Evolutionary conservation across 2,797 vertebrate species (phyloP).

Genomic region (Chaetophractus vellerosus): DNA sequence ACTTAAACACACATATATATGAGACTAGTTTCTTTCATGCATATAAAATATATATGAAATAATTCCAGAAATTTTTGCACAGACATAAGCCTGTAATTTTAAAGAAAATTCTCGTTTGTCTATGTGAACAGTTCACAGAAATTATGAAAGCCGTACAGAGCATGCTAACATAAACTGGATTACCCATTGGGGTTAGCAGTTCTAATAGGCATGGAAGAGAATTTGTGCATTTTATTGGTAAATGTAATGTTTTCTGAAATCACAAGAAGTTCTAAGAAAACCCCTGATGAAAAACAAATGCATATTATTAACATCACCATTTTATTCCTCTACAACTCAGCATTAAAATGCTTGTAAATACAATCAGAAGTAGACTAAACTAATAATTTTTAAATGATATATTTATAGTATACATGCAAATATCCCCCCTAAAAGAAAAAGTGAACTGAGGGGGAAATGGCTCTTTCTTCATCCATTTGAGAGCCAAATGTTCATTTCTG

Average conservation of each 20-base stretch:
- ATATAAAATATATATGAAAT: background rate
- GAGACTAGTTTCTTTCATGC: background rate
- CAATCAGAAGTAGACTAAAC: slow-evolving; percentile 20
- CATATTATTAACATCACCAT: slow-evolving; percentile 33
- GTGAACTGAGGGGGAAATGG: background rate
- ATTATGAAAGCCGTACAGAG: slow-evolving; percentile 1
- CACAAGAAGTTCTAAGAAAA: slow-evolving; percentile 30
- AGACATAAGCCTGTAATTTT: slow-evolving; percentile 15
- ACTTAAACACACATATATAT: background rate
- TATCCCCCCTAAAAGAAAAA: slow-evolving; percentile 35
- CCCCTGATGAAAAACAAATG: background rate
- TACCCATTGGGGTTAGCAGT: background rate
- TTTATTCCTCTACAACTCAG: background rate
- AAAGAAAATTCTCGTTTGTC: slow-evolving; percentile 53
- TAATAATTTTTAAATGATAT: background rate
- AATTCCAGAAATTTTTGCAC: slow-evolving; percentile 23
- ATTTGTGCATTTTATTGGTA: slow-evolving; percentile 37
- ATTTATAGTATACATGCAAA: slow-evolving; percentile 23
- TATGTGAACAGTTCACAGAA: slow-evolving; percentile 16
- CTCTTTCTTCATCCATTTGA: background rate
- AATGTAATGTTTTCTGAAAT: slow-evolving; percentile 51
- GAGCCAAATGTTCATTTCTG: background rate
- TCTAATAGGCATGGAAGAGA: slow-evolving; percentile 39
- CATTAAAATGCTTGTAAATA: slow-evolving; percentile 29
- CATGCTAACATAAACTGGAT: background rate